Conservation (phyloP, 2,888 invertebrate genomes). For the Hypomecis atomaria region DNA sequence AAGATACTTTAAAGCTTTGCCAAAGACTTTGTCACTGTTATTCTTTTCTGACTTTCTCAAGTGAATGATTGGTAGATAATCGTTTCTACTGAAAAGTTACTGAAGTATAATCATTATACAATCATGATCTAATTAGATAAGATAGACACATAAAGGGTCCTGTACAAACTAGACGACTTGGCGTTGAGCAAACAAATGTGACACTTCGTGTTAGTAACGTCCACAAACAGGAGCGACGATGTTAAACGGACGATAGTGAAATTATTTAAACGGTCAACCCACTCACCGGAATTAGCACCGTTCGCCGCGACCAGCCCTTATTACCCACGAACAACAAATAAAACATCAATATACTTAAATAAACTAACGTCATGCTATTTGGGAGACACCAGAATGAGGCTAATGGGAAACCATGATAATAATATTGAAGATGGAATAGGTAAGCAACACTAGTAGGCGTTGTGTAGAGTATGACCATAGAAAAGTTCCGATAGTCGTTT, state of each 20-base stretch:
- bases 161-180: conserved; percentile 22
- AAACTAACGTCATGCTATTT: conserved; percentile 52
- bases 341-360: conserved; percentile 60
- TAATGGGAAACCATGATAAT: conserved; percentile 7
- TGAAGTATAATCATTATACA: conserved; percentile 12
- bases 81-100: neutral
- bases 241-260: conserved; percentile 56
- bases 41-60: conserved; percentile 4
- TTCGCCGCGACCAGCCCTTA: conserved; percentile 72
- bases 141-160: conserved; percentile 22
- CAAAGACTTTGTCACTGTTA: conserved; percentile 1
- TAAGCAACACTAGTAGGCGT: neutral
- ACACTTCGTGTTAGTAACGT: conserved; percentile 56
- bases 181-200: conserved; percentile 28
- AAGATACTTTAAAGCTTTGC: conserved; percentile 1
- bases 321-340: conserved; percentile 75
- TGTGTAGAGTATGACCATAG: too few species aligned
- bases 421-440: neutral
- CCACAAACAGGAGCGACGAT: conserved; percentile 56
- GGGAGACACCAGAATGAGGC: conserved; percentile 26
- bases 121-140: conserved; percentile 25
- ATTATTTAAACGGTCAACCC: conserved; percentile 65
- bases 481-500: neutral
- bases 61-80: neutral
- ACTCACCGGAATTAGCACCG: conserved; percentile 76